Base-by-base conservation (phyloP, 1,140 invertebrate species). In the Solenopsis fugax region DNA sequence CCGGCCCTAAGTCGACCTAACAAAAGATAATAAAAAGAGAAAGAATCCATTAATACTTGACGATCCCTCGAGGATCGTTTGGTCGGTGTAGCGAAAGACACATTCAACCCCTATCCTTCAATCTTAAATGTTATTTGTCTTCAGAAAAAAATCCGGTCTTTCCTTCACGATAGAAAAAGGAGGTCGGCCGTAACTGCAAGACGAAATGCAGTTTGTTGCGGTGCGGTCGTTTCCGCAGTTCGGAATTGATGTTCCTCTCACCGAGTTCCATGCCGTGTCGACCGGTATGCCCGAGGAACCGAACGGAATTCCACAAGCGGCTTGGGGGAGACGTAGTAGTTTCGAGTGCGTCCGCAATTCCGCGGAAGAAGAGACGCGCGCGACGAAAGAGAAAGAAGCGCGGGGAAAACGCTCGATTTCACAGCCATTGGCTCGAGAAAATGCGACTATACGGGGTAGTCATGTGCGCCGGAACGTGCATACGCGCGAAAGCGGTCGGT, bases 391-490 rank as follows among this genome's bases (percentile, higher is more conserved):
- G 78, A 82, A 89, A 89, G 87, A 87, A 86, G 29, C 24, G 64
- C 24, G 64, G 56, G 73, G 87, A 92, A 91, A 92, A 91, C 85
- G 90, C 69, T 87, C 90, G 90, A 92, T 93, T 93, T 93, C 87
- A 90, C 91, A 92, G 92, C 86, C 92, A 93, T 90, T 93, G 92
- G 89, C 73, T 92, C 91, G 92, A 69, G 88, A 92, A 91, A 91
- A 88, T 88, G 90, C 90, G 85, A 80, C 52, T 52, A 62, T 52
- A 62, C 77, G 81, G 73, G 82, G 87, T 86, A 90, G 85, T 89
- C 88, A 80, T 91, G 90, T 91, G 86, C 89, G 88, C 37, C 72
- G 82, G 82, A 86, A 87, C 89, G 89, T 89, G 85, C 67, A 89
- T 73, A 60, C 69, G 54, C 67, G 80, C 54, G 75, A 9, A 41